These are phyloP conservation scores for Grammomys surdaster DNA, from an alignment of 2,113 vertebrate genomes.

Conservation along the genomic window DNA sequence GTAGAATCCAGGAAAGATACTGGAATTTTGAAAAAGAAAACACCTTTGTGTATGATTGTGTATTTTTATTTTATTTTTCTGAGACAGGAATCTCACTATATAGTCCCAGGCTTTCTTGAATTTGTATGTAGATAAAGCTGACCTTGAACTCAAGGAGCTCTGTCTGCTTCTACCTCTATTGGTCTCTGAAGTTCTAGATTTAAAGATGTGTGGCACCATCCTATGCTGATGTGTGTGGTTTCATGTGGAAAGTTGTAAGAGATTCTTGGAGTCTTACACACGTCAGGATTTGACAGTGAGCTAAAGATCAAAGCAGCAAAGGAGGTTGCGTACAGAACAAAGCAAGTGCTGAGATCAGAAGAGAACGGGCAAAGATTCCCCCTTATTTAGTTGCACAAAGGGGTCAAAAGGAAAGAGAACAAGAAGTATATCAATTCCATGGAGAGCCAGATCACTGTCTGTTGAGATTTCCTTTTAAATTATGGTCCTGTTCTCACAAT, in stretches of 20 bases:
- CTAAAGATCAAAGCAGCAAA: neutral
- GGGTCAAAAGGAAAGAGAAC: constrained; percentile 9
- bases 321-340: neutral
- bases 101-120: neutral
- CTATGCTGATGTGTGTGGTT: neutral
- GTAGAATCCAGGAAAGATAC: neutral
- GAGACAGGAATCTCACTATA: neutral
- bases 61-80: neutral
- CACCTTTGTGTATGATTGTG: neutral
- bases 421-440: neutral
- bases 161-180: neutral
- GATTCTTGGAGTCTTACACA: neutral
- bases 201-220: too few relatives aligned
- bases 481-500: constrained; percentile 33
- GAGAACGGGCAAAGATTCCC: neutral
- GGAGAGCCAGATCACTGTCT: neutral
- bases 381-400: neutral
- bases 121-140: neutral
- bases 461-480: constrained; percentile 32
- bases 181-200: neutral
- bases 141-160: neutral
- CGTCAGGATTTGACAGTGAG: neutral
- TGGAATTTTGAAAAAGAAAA: neutral
- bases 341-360: neutral
- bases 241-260: constrained; percentile 18